Evolutionary conservation across 2,113 vertebrate species (phyloP).

Genomic region (Oenanthe melanoleuca): DNA sequence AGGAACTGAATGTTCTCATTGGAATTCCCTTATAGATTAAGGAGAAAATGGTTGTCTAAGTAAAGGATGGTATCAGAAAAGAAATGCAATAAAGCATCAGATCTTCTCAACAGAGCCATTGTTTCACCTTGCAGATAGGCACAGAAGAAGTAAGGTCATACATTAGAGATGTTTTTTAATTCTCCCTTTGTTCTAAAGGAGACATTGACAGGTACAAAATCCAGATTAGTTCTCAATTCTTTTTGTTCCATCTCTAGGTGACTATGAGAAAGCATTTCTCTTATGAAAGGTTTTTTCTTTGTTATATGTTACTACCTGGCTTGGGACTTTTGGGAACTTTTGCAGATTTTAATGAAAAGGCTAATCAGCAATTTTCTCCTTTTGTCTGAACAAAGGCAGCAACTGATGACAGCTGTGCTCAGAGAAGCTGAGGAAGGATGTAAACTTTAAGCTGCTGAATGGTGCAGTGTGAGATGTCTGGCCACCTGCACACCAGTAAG

Average conservation of each 20-base stretch:
- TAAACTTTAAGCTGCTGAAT: neutral
- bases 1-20: neutral
- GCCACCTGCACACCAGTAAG: neutral
- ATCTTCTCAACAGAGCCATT: neutral
- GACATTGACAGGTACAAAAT: neutral
- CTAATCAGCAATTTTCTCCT: neutral
- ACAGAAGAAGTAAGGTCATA: neutral
- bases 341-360: neutral
- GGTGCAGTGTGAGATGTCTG: neutral
- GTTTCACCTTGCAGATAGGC: neutral
- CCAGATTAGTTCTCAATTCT: neutral
- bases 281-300: neutral
- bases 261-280: neutral
- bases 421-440: neutral
- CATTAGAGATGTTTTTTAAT: neutral
- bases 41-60: neutral
- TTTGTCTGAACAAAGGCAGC: neutral
- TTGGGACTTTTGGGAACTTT: neutral
- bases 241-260: neutral
- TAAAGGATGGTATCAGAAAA: conserved; percentile 1
- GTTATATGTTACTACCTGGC: neutral
- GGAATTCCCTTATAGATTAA: neutral
- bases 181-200: neutral
- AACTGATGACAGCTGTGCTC: neutral
- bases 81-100: neutral